Percentiles rank a stretch among this genome's conserved stretches.
Conservation (phyloP, 2,113 vertebrate species). For the Lepidothrix coronata region DNA sequence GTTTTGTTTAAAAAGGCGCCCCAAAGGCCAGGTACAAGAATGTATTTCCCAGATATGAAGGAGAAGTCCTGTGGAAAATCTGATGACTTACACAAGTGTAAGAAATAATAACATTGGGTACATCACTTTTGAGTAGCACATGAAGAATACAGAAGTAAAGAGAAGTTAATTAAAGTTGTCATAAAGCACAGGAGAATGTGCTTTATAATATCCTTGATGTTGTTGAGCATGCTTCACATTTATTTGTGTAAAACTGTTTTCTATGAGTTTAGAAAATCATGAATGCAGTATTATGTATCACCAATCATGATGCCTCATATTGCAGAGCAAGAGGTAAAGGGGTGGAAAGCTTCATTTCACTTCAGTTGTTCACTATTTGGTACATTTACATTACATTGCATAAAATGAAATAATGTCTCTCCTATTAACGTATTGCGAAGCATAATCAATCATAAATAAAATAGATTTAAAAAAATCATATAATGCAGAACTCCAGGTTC, state of each 20-base stretch:
- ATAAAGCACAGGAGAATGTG: background rate
- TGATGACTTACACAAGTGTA: background rate
- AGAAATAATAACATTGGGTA: background rate
- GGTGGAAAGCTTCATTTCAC: background rate
- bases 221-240: background rate
- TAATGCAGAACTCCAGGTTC: background rate
- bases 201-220: background rate
- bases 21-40: background rate
- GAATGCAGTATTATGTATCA: background rate
- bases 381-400: background rate
- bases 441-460: background rate
- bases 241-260: background rate
- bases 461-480: background rate
- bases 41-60: background rate
- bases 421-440: background rate
- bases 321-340: background rate
- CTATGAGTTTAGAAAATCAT: background rate
- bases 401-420: background rate
- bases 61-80: background rate
- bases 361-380: background rate
- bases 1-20: background rate
- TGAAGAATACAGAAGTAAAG: background rate
- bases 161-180: background rate
- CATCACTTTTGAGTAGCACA: background rate
- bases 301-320: background rate